Conservation (phyloP, 2,113 vertebrate genomes). For the Phalacrocorax aristotelis region DNA sequence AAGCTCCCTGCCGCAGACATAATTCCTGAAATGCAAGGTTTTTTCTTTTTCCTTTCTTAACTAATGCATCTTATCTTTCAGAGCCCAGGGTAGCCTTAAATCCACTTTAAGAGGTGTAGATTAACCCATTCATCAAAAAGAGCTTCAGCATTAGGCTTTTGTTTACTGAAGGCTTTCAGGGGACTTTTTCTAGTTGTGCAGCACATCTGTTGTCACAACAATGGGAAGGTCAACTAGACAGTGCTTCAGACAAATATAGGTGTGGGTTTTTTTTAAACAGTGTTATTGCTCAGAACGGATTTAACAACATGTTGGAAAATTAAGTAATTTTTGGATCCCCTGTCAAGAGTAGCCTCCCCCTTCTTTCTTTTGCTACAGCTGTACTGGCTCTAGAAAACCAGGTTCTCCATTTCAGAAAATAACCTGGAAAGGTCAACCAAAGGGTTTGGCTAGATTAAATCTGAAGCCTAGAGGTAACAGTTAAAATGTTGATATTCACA, state of each 20-base stretch:
- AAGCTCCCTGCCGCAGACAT: background rate
- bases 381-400: background rate
- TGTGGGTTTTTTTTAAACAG: background rate
- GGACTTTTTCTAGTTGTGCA: background rate
- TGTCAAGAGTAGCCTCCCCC: background rate
- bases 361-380: background rate
- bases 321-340: background rate
- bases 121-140: slow-evolving; percentile 14
- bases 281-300: background rate
- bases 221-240: background rate
- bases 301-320: background rate
- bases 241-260: background rate
- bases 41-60: background rate
- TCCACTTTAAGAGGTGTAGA: background rate
- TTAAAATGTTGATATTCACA: background rate
- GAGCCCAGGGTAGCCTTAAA: background rate
- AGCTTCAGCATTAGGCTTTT: background rate
- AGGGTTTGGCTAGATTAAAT: background rate
- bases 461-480: background rate
- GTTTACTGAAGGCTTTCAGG: slow-evolving; percentile 41
- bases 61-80: slow-evolving; percentile 1
- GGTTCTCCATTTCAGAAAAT: background rate
- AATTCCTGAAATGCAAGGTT: background rate
- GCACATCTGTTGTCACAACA: slow-evolving; percentile 26
- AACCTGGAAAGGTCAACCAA: background rate